Conservation (phyloP, 2,888 invertebrate species). For the Xestia xanthographa region DNA sequence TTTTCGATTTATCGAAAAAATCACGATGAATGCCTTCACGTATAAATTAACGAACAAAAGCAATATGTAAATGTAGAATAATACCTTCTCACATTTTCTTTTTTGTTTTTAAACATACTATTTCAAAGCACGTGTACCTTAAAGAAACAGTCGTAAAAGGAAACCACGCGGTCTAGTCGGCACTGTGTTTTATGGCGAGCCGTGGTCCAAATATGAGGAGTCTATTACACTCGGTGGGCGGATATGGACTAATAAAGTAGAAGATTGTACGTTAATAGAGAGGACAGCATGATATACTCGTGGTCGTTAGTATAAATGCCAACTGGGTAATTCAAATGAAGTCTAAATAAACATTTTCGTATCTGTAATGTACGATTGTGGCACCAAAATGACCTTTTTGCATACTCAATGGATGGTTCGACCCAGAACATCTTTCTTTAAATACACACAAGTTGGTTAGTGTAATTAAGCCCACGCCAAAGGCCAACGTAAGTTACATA, state of each 20-base stretch:
- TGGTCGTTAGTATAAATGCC: slow-evolving; percentile 46
- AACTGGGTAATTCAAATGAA: slow-evolving; percentile 52
- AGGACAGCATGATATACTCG: slow-evolving; percentile 42
- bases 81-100: neutral
- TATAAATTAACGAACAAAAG: neutral
- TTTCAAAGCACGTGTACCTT: slow-evolving; percentile 11
- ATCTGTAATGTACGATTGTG: slow-evolving; percentile 3
- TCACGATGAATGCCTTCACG: neutral
- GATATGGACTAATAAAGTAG: slow-evolving; percentile 59
- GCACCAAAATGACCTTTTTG: slow-evolving; percentile 14
- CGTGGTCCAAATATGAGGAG: slow-evolving; percentile 57
- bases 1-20: neutral
- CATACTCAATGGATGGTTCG: neutral
- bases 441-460: slow-evolving; percentile 6
- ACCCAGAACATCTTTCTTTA: neutral
- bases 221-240: slow-evolving; percentile 53
- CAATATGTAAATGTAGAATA: neutral
- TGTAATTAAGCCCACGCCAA: slow-evolving; percentile 41
- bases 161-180: slow-evolving; percentile 41
- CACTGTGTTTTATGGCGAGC: slow-evolving; percentile 47
- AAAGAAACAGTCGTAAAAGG: slow-evolving; percentile 11
- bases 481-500: slow-evolving; percentile 43
- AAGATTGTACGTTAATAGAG: slow-evolving; percentile 51
- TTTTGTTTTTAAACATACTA: neutral
- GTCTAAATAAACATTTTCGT: slow-evolving; percentile 24